Evolutionary conservation across 2,113 vertebrate genomes (phyloP).

Genomic region (Barbus barbus): DNA sequence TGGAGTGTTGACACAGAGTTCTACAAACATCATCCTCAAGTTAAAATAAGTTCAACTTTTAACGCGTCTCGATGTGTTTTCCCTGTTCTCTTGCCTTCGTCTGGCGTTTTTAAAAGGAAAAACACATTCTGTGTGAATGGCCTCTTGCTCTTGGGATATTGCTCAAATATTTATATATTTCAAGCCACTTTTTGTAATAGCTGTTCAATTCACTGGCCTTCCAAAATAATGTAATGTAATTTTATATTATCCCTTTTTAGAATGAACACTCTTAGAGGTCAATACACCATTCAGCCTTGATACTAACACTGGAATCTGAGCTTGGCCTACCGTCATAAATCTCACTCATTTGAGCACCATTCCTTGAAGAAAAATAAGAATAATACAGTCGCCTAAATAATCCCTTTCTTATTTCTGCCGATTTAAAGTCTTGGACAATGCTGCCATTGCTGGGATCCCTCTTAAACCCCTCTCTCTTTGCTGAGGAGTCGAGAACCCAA

Average conservation of each 20-base stretch:
- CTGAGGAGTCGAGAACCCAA: slow-evolving; percentile 70
- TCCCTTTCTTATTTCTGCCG: slow-evolving; percentile 69
- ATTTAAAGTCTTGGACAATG: slow-evolving; percentile 79
- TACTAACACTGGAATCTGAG: slow-evolving; percentile 26
- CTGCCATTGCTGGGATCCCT: slow-evolving; percentile 74
- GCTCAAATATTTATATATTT: not conserved
- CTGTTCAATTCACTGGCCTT: not conserved
- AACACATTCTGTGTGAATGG: not conserved
- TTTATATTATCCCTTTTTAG: not conserved
- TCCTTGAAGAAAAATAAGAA: slow-evolving; percentile 46
- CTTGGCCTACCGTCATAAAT: slow-evolving; percentile 32
- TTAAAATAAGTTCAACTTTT: too few species aligned
- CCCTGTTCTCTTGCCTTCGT: too few species aligned
- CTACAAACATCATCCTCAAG: too few species aligned
- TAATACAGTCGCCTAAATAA: slow-evolving; percentile 37
- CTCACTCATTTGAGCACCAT: slow-evolving; percentile 31
- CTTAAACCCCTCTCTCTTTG: slow-evolving; percentile 67
- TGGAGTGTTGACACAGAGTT: too few species aligned
- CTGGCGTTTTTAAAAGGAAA: too few species aligned
- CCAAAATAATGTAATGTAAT: not conserved
- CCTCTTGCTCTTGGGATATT: not conserved
- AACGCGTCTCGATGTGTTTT: too few species aligned
- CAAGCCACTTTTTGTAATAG: not conserved
- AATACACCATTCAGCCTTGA: slow-evolving; percentile 27
- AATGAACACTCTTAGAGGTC: slow-evolving; percentile 7